Evolutionary conservation across 2,113 vertebrate genomes (phyloP).

Genomic region (Choloepus hoffmanni): DNA sequence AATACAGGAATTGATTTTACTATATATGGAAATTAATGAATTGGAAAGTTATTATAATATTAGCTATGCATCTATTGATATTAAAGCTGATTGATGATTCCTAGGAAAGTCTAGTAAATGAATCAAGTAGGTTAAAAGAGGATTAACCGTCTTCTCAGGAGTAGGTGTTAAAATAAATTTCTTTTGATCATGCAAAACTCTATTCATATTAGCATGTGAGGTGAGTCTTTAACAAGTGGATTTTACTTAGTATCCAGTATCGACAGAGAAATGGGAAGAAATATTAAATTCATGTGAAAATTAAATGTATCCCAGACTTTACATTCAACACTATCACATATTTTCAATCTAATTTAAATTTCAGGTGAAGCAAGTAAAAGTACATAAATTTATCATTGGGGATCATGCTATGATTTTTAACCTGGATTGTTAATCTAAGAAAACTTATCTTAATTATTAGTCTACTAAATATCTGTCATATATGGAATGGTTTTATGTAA

Average conservation of each 20-base stretch:
- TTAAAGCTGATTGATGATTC: constrained; percentile 46
- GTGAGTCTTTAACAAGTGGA: constrained; percentile 54
- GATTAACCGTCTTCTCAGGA: constrained; percentile 39
- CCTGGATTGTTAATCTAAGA: constrained; percentile 47
- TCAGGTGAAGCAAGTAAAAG: constrained; percentile 47
- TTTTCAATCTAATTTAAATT: constrained; percentile 67
- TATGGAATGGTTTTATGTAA: constrained; percentile 23
- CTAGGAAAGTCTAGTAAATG: constrained; percentile 49
- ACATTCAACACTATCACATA: constrained; percentile 46
- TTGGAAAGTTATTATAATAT: constrained; percentile 56
- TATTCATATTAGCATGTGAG: constrained; percentile 23
- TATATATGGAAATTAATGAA: constrained; percentile 60
- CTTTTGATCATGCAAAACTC: constrained; percentile 39
- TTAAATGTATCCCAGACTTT: constrained; percentile 53
- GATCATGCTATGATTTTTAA: constrained; percentile 55
- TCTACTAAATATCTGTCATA: constrained; percentile 1
- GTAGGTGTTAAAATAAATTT: constrained; percentile 53
- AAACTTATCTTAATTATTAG: constrained; percentile 44
- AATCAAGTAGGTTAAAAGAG: constrained; percentile 54
- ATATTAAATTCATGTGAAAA: constrained; percentile 61
- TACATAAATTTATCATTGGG: constrained; percentile 40
- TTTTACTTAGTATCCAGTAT: constrained; percentile 51
- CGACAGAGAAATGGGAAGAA: constrained; percentile 67
- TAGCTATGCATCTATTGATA: constrained; percentile 68
- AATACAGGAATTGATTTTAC: constrained; percentile 64